Percentiles rank a stretch among this genome's conserved stretches.
These are phyloP conservation scores for Drusus annulatus DNA, from an alignment of 1,140 invertebrate genomes.

Conservation along the genomic window DNA sequence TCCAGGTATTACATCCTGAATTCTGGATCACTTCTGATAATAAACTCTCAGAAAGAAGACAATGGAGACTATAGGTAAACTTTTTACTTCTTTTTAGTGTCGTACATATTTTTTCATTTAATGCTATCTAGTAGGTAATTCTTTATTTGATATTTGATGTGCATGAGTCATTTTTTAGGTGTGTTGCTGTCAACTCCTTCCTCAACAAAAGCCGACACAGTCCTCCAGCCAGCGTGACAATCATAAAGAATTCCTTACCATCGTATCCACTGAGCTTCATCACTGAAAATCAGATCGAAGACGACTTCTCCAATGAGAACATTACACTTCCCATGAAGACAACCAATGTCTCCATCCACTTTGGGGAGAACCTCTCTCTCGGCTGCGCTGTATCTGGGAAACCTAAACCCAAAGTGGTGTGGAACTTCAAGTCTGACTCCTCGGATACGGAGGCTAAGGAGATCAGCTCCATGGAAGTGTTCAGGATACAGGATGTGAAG, in stretches of 20 bases:
- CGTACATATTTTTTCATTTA: neutral
- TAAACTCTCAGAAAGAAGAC: conserved; percentile 51
- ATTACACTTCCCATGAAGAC: neutral
- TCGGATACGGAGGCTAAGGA: conserved; percentile 45
- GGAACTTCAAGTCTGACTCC: conserved; percentile 51
- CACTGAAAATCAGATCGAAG: conserved; percentile 22
- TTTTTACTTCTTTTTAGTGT: neutral
- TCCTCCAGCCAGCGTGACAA: conserved; percentile 9
- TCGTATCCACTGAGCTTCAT: conserved; percentile 47
- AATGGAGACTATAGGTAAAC: conserved; percentile 52
- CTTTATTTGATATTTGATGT: too few relatives aligned
- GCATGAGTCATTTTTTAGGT: too few relatives aligned
- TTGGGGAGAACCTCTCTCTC: conserved; percentile 46
- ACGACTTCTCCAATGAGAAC: conserved; percentile 21
- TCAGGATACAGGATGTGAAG: conserved; percentile 27
- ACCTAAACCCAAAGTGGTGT: conserved; percentile 56
- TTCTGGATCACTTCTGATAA: conserved; percentile 51
- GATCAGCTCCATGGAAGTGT: conserved; percentile 57
- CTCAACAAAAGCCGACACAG: conserved; percentile 60
- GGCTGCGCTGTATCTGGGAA: conserved; percentile 51
- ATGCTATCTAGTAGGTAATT: too few relatives aligned
- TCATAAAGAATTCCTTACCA: conserved; percentile 12
- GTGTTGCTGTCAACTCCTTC: conserved; percentile 63
- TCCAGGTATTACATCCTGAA: conserved; percentile 53
- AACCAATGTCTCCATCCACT: conserved; percentile 25